A percentile compares a stretch with the other conserved stretches of the same genome.
phyloP scores from a whole-genome alignment of 1,140 invertebrate genomes.

The Tyrophagus putrescentiae region DNA sequence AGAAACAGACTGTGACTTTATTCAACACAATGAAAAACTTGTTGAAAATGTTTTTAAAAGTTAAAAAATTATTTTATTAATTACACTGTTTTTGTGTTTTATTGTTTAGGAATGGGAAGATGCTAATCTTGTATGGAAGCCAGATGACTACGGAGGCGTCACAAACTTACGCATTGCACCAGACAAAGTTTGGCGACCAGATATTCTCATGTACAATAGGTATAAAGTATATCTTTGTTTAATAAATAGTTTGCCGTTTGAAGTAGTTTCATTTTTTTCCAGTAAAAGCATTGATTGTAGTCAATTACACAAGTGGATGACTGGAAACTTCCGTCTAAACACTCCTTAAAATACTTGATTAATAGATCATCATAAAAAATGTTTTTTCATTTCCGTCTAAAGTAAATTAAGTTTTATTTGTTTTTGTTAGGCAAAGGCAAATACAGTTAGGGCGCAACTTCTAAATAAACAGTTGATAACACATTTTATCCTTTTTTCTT shows the following conservation, averaged over 20 bases:
- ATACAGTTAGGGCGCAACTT: too few relatives aligned
- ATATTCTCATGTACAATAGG: conserved; percentile 99
- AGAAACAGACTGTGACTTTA: too few relatives aligned
- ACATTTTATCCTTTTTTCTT: conserved; percentile 29
- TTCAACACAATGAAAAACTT: too few relatives aligned
- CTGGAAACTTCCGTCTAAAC: neutral
- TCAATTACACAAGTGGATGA: neutral
- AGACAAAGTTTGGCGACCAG: conserved; percentile 93
- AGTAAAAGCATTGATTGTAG: neutral
- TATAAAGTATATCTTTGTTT: conserved; percentile 41
- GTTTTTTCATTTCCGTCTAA: conserved; percentile 9
- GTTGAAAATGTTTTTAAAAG: neutral
- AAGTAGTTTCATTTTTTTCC: neutral
- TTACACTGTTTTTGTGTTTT: neutral
- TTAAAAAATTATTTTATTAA: neutral
- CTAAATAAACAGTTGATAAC: conserved; percentile 10
- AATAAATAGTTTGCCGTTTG: neutral
- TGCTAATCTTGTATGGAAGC: conserved; percentile 93
- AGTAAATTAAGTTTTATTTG: neutral
- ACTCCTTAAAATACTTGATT: too few relatives aligned
- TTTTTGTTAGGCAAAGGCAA: neutral
- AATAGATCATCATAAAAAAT: too few relatives aligned
- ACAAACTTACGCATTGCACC: conserved; percentile 87
- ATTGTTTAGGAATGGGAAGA: conserved; percentile 85
- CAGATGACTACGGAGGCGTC: conserved; percentile 87